Evolutionary conservation across 1,140 invertebrate genomes (phyloP).

Genomic region (Drosophila ananassae): DNA sequence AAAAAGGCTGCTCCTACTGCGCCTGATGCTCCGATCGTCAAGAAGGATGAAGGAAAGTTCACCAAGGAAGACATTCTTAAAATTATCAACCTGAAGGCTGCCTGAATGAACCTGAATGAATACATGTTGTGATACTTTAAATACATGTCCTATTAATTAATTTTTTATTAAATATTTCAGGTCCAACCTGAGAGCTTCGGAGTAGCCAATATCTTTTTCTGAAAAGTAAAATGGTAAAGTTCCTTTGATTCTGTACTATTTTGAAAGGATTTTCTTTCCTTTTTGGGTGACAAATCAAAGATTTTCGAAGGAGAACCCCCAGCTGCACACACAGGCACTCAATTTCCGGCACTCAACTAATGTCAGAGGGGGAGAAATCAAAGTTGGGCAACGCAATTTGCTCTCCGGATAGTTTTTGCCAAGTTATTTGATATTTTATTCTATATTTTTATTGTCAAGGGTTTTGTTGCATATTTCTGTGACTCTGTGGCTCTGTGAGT

Average conservation of each 20-base stretch:
- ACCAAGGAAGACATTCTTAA: conserved; percentile 58
- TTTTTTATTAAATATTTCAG: no score
- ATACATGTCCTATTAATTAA: neutral
- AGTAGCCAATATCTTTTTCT: no score
- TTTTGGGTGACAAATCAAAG: conserved; percentile 10
- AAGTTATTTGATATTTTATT: conserved; percentile 77
- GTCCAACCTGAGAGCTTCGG: no score
- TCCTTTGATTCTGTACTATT: neutral
- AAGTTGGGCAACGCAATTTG: conserved; percentile 44
- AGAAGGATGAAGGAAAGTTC: conserved; percentile 19
- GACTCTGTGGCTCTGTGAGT: conserved; percentile 31
- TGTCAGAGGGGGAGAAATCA: conserved; percentile 33
- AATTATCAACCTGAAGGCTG: conserved; percentile 44
- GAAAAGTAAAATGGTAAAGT: no score
- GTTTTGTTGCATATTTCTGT: conserved; percentile 67
- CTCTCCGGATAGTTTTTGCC: conserved; percentile 32
- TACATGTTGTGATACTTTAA: neutral
- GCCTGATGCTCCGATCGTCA: neutral
- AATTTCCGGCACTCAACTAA: conserved; percentile 33
- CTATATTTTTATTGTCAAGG: conserved; percentile 60
- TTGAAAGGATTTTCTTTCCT: neutral
- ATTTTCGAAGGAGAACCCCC: conserved; percentile 7
- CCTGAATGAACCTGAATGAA: no score
- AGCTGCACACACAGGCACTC: conserved; percentile 15
- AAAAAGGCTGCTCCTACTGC: neutral